Evolutionary conservation across 2,888 invertebrate species (phyloP).

Genomic region (Euphydryas editha): DNA sequence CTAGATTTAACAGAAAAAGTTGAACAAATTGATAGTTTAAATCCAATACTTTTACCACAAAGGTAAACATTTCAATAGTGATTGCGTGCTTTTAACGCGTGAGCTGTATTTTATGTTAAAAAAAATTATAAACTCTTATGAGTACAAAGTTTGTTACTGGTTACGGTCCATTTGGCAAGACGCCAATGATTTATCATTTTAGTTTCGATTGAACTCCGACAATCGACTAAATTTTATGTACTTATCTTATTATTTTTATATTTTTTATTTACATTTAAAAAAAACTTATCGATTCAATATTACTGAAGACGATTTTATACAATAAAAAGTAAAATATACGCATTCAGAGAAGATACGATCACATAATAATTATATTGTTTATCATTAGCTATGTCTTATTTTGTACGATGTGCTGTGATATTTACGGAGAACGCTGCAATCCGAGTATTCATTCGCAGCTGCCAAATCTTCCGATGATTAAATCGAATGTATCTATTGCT

Average conservation of each 20-base stretch:
- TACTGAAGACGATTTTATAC: neutral
- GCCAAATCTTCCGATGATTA: constrained; percentile 68
- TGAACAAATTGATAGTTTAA: too few relatives aligned
- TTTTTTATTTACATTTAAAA: too few relatives aligned
- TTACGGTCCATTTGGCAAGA: constrained; percentile 37
- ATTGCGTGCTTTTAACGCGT: too few relatives aligned
- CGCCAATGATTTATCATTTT: constrained; percentile 26
- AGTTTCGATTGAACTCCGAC: neutral
- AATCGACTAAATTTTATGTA: constrained; percentile 2
- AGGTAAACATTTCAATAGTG: too few relatives aligned
- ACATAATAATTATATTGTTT: constrained; percentile 45
- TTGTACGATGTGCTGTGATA: constrained; percentile 64
- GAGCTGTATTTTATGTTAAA: too few relatives aligned
- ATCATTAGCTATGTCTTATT: constrained; percentile 52
- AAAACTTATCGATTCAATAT: too few relatives aligned
- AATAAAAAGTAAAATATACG: constrained; percentile 15
- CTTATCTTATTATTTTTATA: neutral
- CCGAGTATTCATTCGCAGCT: constrained; percentile 70
- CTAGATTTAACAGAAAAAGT: too few relatives aligned
- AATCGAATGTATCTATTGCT: constrained; percentile 57
- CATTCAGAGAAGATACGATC: constrained; percentile 31
- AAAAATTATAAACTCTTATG: neutral
- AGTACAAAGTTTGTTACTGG: constrained; percentile 13
- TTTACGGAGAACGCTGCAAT: constrained; percentile 67
- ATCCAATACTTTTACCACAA: too few relatives aligned